Evolutionary conservation across 2,888 invertebrate genomes (phyloP), one percentile per base, ranked within the genome.

Genomic region (Hololepta plana): DNA sequence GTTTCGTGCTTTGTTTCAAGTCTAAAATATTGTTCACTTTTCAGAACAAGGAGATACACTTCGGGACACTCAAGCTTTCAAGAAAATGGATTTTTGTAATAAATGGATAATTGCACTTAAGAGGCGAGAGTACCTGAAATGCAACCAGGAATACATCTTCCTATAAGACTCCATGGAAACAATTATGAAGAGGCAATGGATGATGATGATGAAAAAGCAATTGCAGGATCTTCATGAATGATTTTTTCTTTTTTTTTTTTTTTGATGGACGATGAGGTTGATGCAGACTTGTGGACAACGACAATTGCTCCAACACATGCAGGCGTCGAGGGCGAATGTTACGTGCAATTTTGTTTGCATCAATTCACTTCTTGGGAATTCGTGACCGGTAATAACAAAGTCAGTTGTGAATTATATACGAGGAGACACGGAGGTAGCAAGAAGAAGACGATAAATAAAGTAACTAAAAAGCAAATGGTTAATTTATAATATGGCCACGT

Each of bases 291-390:
- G 29, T 46, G 47, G 46, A 40, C 42, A 4, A 47, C 42, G 7
- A 52, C 52, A 3, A 47, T 53, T 2, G 58, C 72, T 3, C 65
- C 72, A 1, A 65, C 80, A 10, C 79, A 76, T 45, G 62, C 70
- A 17, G 71, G 71, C 43, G 73, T 72, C 37, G 79, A 77, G 29
- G 75, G 75, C 20, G 82, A 82, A 40, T 79, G 75, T 49, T 80
- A 84, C 12, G 69, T 93, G 26, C 74, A 79, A 41, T 84, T 88
- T 0, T 93, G 91, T 48, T 67, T 96, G 27, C 79, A 81, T 45
- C 84, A 88, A 50, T 95, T 95, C 55, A 93, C 90, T 1, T 75
- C 80, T 1, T 65, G 82, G n/a, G 95, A 96, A 49, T 58, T 88
- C 11, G 71, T 96, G 55, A 82, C 79, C 0, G 93, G 85, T 1